These are phyloP conservation scores for Lophius piscatorius DNA, from an alignment of 2,113 vertebrate genomes.

Conservation along the genomic window DNA sequence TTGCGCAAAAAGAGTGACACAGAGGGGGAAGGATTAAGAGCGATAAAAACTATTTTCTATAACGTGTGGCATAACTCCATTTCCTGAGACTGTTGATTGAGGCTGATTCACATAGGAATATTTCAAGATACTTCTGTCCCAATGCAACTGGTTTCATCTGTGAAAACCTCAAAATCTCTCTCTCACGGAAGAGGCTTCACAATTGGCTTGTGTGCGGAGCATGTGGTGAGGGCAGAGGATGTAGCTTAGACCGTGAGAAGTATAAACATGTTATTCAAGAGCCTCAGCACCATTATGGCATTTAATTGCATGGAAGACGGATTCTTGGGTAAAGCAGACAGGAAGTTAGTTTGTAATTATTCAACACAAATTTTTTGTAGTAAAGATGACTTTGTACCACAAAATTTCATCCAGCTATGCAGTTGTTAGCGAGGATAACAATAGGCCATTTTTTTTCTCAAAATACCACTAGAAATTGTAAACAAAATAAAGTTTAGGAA, in stretches of 20 bases:
- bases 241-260: conserved; percentile 29
- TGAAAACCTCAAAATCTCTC: conserved; percentile 1
- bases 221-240: conserved; percentile 37
- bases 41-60: background rate
- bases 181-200: conserved; percentile 20
- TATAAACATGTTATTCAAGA: conserved; percentile 31
- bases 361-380: conserved; percentile 20
- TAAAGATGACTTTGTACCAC: conserved; percentile 26
- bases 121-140: background rate
- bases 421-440: background rate
- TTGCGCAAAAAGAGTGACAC: background rate
- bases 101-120: too few species aligned
- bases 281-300: conserved; percentile 22
- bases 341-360: conserved; percentile 15
- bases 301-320: conserved; percentile 1
- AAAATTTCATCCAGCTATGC: background rate
- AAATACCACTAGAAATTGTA: conserved; percentile 1
- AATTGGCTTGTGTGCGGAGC: conserved; percentile 28
- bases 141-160: background rate
- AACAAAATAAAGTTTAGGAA: conserved; percentile 6
- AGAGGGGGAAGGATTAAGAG: background rate
- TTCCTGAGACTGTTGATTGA: too few species aligned
- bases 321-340: conserved; percentile 14
- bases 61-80: background rate
- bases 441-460: background rate